A percentile compares a stretch with the other conserved stretches of the same genome.
Conservation (phyloP, 1,140 invertebrate species). For the silkworm (Bombyx mori) region DNA sequence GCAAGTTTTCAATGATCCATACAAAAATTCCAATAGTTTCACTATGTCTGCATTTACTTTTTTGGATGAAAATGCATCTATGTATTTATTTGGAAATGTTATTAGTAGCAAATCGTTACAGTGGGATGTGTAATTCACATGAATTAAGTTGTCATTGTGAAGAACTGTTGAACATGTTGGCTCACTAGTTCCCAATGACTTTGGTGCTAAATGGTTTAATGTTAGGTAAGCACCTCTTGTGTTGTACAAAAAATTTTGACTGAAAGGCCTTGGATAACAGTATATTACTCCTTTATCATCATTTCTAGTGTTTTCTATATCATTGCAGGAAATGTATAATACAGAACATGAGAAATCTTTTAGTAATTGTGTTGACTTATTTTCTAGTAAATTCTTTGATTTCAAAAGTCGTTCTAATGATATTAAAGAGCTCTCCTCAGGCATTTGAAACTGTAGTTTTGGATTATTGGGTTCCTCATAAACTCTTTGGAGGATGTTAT, state of each 20-base stretch:
- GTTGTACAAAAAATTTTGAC: constrained; percentile 73
- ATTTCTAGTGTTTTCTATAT: constrained; percentile 73
- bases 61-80: constrained; percentile 50
- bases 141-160: constrained; percentile 67
- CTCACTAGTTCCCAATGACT: constrained; percentile 71
- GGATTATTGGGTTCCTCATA: constrained; percentile 57
- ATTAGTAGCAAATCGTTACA: constrained; percentile 71
- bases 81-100: constrained; percentile 62
- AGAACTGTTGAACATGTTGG: constrained; percentile 73
- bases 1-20: constrained; percentile 51
- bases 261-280: constrained; percentile 75
- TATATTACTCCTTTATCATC: constrained; percentile 78
- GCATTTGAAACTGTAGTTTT: constrained; percentile 48
- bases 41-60: constrained; percentile 66
- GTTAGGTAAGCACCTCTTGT: constrained; percentile 79
- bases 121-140: constrained; percentile 72
- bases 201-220: constrained; percentile 77
- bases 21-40: constrained; percentile 49
- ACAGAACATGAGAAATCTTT: constrained; percentile 74
- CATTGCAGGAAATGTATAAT: constrained; percentile 75
- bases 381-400: constrained; percentile 65
- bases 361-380: constrained; percentile 68
- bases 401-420: constrained; percentile 54
- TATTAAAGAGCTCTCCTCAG: constrained; percentile 30
- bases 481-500: constrained; percentile 74